phyloP scores from a whole-genome alignment of 1,140 invertebrate genomes.

The Drosophila nigrodunni region DNA sequence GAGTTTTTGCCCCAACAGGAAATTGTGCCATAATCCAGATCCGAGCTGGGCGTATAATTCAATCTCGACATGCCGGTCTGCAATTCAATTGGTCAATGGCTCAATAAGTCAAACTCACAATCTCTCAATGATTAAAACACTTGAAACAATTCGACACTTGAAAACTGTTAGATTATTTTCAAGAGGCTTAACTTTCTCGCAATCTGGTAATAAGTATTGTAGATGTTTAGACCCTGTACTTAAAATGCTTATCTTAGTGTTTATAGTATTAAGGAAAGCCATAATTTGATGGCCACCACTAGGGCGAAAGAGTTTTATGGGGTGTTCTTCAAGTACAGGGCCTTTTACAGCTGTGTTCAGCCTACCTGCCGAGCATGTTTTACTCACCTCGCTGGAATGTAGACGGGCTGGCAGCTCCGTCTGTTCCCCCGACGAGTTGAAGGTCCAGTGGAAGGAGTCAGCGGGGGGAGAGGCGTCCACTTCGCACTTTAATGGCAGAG shows the following conservation, averaged over 20 bases:
- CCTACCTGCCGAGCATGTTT: too few relatives aligned
- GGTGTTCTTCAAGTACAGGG: too few relatives aligned
- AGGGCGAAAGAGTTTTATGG: too few relatives aligned
- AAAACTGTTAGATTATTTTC: constrained; percentile 14
- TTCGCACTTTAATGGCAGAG: constrained; percentile 91
- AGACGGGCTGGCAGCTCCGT: constrained; percentile 89
- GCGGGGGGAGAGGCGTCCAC: constrained; percentile 94
- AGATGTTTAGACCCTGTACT: neutral
- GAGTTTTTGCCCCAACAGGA: constrained; percentile 93
- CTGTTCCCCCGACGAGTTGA: constrained; percentile 94
- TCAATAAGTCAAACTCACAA: constrained; percentile 12
- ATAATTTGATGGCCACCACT: too few relatives aligned
- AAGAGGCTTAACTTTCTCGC: constrained; percentile 8
- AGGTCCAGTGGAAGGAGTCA: constrained; percentile 93
- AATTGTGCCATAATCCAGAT: constrained; percentile 94
- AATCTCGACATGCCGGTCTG: constrained; percentile 88
- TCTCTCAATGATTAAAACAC: neutral
- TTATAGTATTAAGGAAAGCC: too few relatives aligned
- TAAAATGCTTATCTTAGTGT: too few relatives aligned
- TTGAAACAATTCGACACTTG: constrained; percentile 4
- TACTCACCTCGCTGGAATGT: constrained; percentile 86
- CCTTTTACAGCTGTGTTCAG: too few relatives aligned
- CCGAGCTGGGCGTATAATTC: constrained; percentile 93
- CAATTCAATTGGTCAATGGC: constrained; percentile 28
- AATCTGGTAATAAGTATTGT: constrained; percentile 16